Percentiles rank a stretch among this genome's conserved stretches.
Evolutionary conservation across 2,888 invertebrate genomes (phyloP).

Genomic region (Alloplasta piceator): DNA sequence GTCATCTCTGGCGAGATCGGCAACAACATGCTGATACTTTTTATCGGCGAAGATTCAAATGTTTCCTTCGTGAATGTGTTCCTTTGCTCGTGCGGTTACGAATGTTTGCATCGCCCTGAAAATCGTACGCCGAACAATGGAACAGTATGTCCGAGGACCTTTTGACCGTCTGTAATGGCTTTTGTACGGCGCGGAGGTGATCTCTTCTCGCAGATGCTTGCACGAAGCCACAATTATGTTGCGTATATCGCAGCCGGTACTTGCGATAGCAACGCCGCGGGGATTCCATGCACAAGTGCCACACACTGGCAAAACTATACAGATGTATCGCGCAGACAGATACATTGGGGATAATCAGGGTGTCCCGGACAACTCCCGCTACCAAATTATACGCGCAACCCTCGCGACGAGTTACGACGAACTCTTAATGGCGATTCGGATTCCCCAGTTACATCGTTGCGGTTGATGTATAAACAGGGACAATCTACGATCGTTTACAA

Average conservation of each 20-base stretch:
- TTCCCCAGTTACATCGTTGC: constrained; percentile 50
- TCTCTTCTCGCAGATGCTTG: constrained; percentile 48
- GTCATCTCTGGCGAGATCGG: too few relatives aligned
- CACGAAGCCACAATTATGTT: constrained; percentile 41
- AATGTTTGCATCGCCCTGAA: constrained; percentile 12
- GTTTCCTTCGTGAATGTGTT: too few relatives aligned
- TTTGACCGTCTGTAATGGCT: constrained; percentile 3
- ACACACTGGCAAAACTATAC: background rate
- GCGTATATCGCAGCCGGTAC: constrained; percentile 46
- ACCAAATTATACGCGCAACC: constrained; percentile 51
- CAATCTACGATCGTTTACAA: constrained; percentile 51
- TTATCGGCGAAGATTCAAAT: too few relatives aligned
- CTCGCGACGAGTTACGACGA: constrained; percentile 49
- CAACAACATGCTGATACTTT: too few relatives aligned
- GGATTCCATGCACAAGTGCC: constrained; percentile 32
- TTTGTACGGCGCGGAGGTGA: background rate
- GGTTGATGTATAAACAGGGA: constrained; percentile 36
- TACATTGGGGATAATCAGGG: constrained; percentile 9
- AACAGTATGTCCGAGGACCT: constrained; percentile 58
- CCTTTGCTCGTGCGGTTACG: background rate
- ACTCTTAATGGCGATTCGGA: constrained; percentile 58
- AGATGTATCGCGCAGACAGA: constrained; percentile 16
- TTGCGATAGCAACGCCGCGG: constrained; percentile 50
- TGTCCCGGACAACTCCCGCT: constrained; percentile 46
- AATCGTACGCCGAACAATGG: constrained; percentile 44